phyloP scores from a whole-genome alignment of 2,888 invertebrate species.

The Dynastes hyllus region DNA sequence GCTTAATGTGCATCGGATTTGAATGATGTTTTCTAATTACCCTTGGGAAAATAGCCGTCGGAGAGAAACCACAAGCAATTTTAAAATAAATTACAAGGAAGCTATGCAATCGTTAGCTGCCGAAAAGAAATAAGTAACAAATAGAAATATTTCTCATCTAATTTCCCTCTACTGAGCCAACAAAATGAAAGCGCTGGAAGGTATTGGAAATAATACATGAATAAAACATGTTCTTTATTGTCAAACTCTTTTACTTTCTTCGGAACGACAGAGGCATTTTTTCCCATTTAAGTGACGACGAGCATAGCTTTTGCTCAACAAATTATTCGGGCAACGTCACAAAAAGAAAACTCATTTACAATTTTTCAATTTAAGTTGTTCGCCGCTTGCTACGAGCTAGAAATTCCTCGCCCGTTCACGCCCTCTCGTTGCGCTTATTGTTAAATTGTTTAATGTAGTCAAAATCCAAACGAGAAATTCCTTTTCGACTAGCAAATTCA shows the following conservation, averaged over 20 bases:
- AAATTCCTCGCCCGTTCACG: not conserved
- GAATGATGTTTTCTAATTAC: too few relatives aligned
- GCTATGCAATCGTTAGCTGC: too few relatives aligned
- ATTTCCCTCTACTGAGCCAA: too few relatives aligned
- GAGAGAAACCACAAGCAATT: too few relatives aligned
- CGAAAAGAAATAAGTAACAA: too few relatives aligned
- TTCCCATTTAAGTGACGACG: conserved; percentile 2
- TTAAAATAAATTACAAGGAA: too few relatives aligned
- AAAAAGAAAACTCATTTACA: conserved; percentile 33
- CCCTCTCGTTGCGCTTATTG: conserved; percentile 15
- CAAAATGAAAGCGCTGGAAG: too few relatives aligned
- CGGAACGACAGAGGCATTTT: conserved; percentile 11
- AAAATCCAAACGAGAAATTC: conserved; percentile 20
- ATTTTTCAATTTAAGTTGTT: conserved; percentile 21
- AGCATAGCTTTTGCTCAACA: conserved; percentile 4
- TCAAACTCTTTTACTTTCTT: conserved; percentile 6
- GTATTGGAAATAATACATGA: conserved; percentile 1
- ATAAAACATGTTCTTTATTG: conserved; percentile 27
- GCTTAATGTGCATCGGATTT: too few relatives aligned
- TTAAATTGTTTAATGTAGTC: conserved; percentile 21
- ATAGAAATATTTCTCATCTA: too few relatives aligned
- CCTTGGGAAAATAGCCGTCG: too few relatives aligned
- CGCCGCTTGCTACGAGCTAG: conserved; percentile 1
- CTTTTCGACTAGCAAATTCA: conserved; percentile 14
- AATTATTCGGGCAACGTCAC: conserved; percentile 26